Percentiles rank a stretch among this genome's conserved stretches.
These are phyloP conservation scores for Nephrotoma flavescens DNA, from an alignment of 2,888 invertebrate species.

Conservation along the genomic window DNA sequence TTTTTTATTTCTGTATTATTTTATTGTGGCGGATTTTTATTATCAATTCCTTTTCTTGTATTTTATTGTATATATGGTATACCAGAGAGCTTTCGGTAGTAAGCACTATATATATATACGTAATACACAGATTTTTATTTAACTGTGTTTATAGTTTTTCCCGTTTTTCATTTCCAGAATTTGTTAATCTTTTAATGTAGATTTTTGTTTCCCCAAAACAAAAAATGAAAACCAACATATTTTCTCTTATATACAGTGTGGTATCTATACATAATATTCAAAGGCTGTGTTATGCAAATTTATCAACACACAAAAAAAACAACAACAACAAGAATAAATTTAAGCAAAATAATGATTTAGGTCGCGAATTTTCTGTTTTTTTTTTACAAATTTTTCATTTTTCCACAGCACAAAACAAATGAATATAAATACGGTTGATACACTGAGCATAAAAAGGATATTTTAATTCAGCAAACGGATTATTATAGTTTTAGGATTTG, in stretches of 20 bases:
- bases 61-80: too few species aligned
- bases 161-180: neutral
- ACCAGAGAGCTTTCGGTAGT: too few species aligned
- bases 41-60: neutral
- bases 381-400: neutral
- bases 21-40: neutral
- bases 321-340: neutral
- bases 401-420: neutral
- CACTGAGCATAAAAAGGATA: neutral
- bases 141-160: neutral
- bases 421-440: neutral
- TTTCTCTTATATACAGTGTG: neutral
- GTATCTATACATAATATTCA: neutral
- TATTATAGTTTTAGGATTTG: neutral
- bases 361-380: neutral
- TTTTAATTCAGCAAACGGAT: neutral
- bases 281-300: neutral
- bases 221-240: neutral
- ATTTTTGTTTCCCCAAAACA: neutral
- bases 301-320: neutral
- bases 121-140: neutral
- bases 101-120: neutral
- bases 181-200: neutral
- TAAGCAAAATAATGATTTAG: neutral
- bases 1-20: neutral